phyloP scores from a whole-genome alignment of 2,888 invertebrate genomes.

The Monochamus alternatus region DNA sequence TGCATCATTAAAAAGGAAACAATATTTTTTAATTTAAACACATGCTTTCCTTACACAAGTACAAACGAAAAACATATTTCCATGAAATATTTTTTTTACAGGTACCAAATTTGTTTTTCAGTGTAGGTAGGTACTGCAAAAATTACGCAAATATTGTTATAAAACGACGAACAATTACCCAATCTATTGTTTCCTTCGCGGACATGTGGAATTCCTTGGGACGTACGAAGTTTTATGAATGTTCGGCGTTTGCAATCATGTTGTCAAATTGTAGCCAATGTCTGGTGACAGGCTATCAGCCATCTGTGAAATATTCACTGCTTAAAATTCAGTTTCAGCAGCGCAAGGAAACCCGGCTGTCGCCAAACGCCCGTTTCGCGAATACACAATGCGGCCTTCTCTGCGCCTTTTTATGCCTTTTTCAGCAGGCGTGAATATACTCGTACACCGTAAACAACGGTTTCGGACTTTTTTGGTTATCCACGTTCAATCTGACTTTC shows the following conservation, averaged over 20 bases:
- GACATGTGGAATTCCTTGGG: constrained; percentile 35
- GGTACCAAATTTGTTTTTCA: too few species aligned
- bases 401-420: constrained; percentile 30
- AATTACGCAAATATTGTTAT: too few species aligned
- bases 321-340: constrained; percentile 65
- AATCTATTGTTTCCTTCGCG: neutral
- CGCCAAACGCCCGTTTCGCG: constrained; percentile 56
- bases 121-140: too few species aligned
- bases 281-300: constrained; percentile 64
- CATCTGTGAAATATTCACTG: constrained; percentile 64
- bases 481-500: too few species aligned
- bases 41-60: too few species aligned
- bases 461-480: neutral
- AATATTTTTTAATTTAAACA: too few species aligned
- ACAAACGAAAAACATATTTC: too few species aligned
- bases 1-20: too few species aligned
- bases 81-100: too few species aligned
- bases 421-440: constrained; percentile 18
- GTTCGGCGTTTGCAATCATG: constrained; percentile 63
- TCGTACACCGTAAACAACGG: constrained; percentile 1
- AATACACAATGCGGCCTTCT: constrained; percentile 55
- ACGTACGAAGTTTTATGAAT: constrained; percentile 55
- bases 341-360: constrained; percentile 54
- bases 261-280: constrained; percentile 66
- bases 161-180: neutral